Evolutionary conservation across 2,888 invertebrate genomes (phyloP).

Genomic region (Lottia scabra): DNA sequence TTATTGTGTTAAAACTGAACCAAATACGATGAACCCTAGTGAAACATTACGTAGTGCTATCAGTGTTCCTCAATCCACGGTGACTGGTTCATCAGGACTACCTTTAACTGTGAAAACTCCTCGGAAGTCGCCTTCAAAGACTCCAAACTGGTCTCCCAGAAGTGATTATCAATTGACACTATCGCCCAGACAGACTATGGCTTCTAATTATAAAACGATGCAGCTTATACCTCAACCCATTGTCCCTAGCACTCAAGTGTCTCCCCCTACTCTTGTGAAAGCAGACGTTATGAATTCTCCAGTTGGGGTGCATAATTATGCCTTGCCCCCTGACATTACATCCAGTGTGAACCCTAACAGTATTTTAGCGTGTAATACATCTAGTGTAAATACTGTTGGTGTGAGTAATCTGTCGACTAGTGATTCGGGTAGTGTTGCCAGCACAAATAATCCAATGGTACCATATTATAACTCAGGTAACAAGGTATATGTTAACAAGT

Average conservation of each 20-base stretch:
- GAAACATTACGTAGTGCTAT: neutral
- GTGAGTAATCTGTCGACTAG: neutral
- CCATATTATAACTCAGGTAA: conserved; percentile 19
- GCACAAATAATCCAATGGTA: neutral
- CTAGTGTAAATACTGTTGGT: neutral
- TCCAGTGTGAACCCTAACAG: conserved; percentile 21
- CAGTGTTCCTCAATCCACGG: neutral
- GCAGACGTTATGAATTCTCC: neutral
- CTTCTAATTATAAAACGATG: conserved; percentile 27
- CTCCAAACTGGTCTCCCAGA: neutral
- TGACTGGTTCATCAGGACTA: neutral
- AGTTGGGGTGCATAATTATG: conserved; percentile 26
- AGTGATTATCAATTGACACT: neutral
- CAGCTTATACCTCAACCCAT: conserved; percentile 52
- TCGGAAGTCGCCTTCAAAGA: neutral
- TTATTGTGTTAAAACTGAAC: neutral
- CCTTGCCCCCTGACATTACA: conserved; percentile 30
- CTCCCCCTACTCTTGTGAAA: conserved; percentile 18
- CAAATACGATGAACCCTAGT: neutral
- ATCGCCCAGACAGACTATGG: neutral
- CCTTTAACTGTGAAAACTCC: neutral
- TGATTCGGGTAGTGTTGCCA: neutral
- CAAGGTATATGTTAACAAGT: conserved; percentile 19
- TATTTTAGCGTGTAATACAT: neutral
- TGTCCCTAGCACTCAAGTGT: conserved; percentile 45